phyloP scores from a whole-genome alignment of 2,888 invertebrate genomes.

The Volucella bombylans region DNA sequence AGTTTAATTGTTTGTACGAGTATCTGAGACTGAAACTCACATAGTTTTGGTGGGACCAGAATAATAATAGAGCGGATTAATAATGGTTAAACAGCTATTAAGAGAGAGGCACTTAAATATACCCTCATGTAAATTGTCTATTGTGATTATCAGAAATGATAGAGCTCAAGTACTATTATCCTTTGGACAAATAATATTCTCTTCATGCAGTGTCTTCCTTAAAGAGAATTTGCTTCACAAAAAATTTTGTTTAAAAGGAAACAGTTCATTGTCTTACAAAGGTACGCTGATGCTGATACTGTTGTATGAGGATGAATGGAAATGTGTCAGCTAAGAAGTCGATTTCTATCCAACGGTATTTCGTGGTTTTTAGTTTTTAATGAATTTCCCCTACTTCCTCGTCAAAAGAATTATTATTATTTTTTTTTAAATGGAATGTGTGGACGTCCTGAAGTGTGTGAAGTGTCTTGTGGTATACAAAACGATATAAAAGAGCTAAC shows the following conservation, averaged over 20 bases:
- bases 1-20: constrained; percentile 3
- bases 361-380: constrained; percentile 21
- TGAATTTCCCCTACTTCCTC: not conserved
- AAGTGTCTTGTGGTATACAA: constrained; percentile 2
- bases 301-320: not conserved
- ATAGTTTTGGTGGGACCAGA: constrained; percentile 20
- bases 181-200: not conserved
- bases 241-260: constrained; percentile 53
- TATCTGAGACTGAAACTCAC: constrained; percentile 1
- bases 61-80: constrained; percentile 24
- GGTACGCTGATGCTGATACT: not conserved
- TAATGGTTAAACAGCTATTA: constrained; percentile 30
- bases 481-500: constrained; percentile 6
- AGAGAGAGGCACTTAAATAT: constrained; percentile 13
- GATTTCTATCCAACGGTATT: constrained; percentile 2
- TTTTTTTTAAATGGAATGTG: not conserved
- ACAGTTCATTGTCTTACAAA: not conserved
- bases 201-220: not conserved
- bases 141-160: constrained; percentile 31
- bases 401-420: not conserved
- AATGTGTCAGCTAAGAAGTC: not conserved
- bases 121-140: constrained; percentile 21
- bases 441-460: not conserved
- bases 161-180: constrained; percentile 1
- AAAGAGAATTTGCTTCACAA: constrained; percentile 22